These are phyloP conservation scores for Stenodema calcarata DNA, from an alignment of 2,888 invertebrate species.

Conservation along the genomic window DNA sequence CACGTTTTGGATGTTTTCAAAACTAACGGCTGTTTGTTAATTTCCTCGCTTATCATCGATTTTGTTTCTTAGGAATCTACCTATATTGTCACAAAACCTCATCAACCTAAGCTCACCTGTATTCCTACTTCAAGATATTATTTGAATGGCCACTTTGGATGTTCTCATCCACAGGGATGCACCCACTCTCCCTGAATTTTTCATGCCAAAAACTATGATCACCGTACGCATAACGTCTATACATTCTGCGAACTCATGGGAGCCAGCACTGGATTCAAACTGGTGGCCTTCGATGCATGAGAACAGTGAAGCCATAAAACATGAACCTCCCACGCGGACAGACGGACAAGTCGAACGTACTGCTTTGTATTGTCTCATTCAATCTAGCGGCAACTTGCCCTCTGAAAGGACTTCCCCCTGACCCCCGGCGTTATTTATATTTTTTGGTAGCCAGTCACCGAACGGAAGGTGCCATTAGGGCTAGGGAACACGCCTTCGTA, in stretches of 20 bases:
- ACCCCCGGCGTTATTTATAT: constrained; percentile 6
- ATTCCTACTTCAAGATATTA: too few species aligned
- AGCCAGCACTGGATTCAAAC: neutral
- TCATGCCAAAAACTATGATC: too few species aligned
- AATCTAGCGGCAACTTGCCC: neutral
- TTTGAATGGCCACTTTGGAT: too few species aligned
- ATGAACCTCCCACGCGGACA: neutral
- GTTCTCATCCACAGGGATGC: too few species aligned
- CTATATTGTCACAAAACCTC: too few species aligned
- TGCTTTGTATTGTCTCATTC: constrained; percentile 5
- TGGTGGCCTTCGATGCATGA: neutral
- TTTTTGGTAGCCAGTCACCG: constrained; percentile 7
- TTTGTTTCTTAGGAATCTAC: too few species aligned
- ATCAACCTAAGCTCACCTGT: too few species aligned
- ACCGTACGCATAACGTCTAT: neutral
- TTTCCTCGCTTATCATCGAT: too few species aligned
- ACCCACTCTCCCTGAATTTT: too few species aligned
- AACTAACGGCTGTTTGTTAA: too few species aligned
- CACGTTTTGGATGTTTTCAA: too few species aligned
- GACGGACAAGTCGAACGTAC: neutral
- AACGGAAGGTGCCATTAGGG: constrained; percentile 24
- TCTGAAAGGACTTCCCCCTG: neutral
- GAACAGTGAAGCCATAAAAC: neutral
- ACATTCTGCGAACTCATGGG: neutral
- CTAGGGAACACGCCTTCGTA: constrained; percentile 25